Base-by-base conservation (phyloP, 2,888 invertebrate species). In the Ormyrus labotus region DNA sequence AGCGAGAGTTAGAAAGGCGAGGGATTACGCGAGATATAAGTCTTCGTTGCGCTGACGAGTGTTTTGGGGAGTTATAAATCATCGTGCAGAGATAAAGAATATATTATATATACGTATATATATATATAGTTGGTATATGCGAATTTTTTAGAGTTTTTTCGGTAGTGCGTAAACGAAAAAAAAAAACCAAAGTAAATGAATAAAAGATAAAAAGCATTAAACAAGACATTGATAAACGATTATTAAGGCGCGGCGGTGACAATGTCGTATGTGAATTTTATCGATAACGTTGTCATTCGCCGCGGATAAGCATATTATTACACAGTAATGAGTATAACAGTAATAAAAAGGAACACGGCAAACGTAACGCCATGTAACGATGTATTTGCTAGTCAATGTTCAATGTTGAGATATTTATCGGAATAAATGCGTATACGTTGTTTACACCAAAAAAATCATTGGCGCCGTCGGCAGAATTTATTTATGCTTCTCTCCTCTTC, bases 401-500 rank as follows among this genome's bases (percentile, higher is more conserved):
- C 87, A 88, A 88, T 89, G 88, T 88, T 89, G 88, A 87, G 86
- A 87, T 87, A 87, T 87, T 87, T 87, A 87, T 86, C 86, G 84
- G 85, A 87, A 87, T 87, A 86, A 87, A 88, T 87, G 88, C 88
- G 88, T 88, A 88, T 87, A 88, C 87, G 87, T 88, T 88, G 87
- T 88, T 88, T 88, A 88, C 88, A 88, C 86, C 85, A 85, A 69
- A 82, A 82, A 72, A 63, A 5, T 61, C 47, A 34, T 10, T 57
- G 19, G 50, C 45, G 58, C n/a, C 34, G 34, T 34, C 34, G 34
- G 34, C 34, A 2, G 4, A 34, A 34, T 34, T 34, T 34, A 34
- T 34, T 34, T 34, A 34, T 4, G 34, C 34, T 4, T 34, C 34
- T 47, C 10, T 64, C 10, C 51, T 8, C 51, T 60, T 50, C 50